Evolutionary conservation across 1,140 invertebrate species (phyloP).

Genomic region (Zaprionus ghesquierei): DNA sequence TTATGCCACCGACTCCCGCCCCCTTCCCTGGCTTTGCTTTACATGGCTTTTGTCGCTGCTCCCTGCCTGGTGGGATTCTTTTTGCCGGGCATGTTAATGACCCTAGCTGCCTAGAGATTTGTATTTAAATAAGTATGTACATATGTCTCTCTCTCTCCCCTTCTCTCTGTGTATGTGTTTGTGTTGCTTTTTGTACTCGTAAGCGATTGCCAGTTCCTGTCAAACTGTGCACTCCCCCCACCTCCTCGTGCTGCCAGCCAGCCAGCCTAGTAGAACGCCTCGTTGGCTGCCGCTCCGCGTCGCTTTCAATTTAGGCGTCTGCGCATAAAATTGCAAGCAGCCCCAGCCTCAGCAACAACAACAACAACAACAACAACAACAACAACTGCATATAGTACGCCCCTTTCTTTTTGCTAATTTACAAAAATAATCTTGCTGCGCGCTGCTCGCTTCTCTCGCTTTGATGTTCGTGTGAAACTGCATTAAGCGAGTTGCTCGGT

Average conservation of each 20-base stretch:
- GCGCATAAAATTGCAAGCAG: conserved; percentile 76
- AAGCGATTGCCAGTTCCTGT: conserved; percentile 38
- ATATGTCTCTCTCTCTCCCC: neutral
- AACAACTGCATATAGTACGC: conserved; percentile 15
- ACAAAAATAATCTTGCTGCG: conserved; percentile 64
- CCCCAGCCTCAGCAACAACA: conserved; percentile 29
- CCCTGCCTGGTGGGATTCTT: conserved; percentile 18
- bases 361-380: conserved; percentile 18
- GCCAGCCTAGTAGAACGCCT: conserved; percentile 54
- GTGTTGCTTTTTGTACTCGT: conserved; percentile 4
- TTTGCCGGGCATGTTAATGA: conserved; percentile 70
- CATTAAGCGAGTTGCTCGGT: conserved; percentile 7
- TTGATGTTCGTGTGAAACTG: conserved; percentile 47
- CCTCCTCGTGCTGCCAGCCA: neutral
- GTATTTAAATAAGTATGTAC: conserved; percentile 24
- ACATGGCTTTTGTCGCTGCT: conserved; percentile 58
- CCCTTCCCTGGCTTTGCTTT: conserved; percentile 24
- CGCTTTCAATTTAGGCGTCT: conserved; percentile 80
- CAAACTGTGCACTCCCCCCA: conserved; percentile 54
- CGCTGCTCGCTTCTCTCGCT: conserved; percentile 4
- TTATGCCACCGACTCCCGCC: neutral
- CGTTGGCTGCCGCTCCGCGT: conserved; percentile 70
- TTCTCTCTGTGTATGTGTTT: neutral
- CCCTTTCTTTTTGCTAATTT: conserved; percentile 67
- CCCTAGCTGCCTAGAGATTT: conserved; percentile 70